phyloP scores from a whole-genome alignment of 2,113 vertebrate species.

The Gallinago undulata region DNA sequence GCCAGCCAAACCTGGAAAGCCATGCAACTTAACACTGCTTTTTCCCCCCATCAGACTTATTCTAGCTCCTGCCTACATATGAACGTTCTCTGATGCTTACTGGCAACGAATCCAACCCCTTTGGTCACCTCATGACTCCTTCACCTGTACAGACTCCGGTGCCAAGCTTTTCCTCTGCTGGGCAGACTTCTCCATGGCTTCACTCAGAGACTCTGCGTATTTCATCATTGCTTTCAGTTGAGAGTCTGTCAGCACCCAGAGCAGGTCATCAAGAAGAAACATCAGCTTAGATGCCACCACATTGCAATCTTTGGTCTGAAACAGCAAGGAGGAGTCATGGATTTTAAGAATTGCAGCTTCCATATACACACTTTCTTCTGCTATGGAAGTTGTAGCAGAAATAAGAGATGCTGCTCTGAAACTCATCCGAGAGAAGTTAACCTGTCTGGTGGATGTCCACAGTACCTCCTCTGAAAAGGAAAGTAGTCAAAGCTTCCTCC shows the following conservation, averaged over 20 bases:
- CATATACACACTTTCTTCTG: too few relatives aligned
- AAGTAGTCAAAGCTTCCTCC: not conserved
- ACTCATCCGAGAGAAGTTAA: not conserved
- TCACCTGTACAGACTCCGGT: slow-evolving; percentile 74
- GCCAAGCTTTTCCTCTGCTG: slow-evolving; percentile 90
- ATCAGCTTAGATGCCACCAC: slow-evolving; percentile 94
- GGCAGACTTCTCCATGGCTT: slow-evolving; percentile 94
- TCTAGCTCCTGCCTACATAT: too few relatives aligned
- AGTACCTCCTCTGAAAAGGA: not conserved
- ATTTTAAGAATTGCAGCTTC: not conserved
- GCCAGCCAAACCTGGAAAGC: not conserved
- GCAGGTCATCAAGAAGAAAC: slow-evolving; percentile 94
- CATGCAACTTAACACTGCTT: not conserved
- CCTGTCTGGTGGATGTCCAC: not conserved
- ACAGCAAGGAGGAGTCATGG: not conserved
- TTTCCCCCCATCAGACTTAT: not conserved
- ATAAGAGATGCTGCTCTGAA: not conserved
- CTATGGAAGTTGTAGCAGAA: not conserved
- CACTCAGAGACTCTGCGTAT: slow-evolving; percentile 94
- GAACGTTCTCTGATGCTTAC: not conserved
- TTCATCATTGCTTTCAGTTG: slow-evolving; percentile 97
- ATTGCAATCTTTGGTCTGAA: slow-evolving; percentile 94
- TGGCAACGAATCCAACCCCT: not conserved
- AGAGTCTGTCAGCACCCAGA: slow-evolving; percentile 98
- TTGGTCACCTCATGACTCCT: not conserved